phyloP scores from a whole-genome alignment of 1,140 invertebrate genomes.

The Ceratina japonica region DNA sequence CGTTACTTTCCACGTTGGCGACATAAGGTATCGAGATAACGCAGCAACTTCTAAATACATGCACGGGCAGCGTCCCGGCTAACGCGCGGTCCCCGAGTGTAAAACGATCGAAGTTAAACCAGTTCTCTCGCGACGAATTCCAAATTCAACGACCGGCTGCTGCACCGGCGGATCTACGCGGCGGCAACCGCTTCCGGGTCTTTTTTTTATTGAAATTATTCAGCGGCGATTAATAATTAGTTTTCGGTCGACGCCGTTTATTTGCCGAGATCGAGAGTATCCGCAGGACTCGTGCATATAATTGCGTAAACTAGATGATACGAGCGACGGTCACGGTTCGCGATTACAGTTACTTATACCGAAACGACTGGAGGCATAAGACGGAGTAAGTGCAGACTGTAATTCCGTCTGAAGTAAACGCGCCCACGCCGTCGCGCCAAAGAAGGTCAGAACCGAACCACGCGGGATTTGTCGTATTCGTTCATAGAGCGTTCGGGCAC shows the following conservation, averaged over 20 bases:
- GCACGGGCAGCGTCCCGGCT: background rate
- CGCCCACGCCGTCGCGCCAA: constrained; percentile 60
- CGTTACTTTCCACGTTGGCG: constrained; percentile 5
- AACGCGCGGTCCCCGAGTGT: constrained; percentile 7
- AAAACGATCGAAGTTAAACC: constrained; percentile 24
- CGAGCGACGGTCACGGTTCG: constrained; percentile 58
- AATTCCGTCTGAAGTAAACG: constrained; percentile 61
- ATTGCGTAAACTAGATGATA: constrained; percentile 66
- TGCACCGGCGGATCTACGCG: background rate
- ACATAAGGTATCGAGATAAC: constrained; percentile 4
- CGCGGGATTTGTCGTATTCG: constrained; percentile 56
- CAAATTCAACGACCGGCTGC: constrained; percentile 3
- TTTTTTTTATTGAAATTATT: too few species aligned
- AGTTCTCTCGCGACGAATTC: constrained; percentile 29
- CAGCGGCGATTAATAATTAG: too few species aligned
- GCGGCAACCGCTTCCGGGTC: constrained; percentile 47
- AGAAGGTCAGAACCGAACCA: constrained; percentile 58
- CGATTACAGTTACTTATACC: constrained; percentile 60
- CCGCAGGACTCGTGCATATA: constrained; percentile 29
- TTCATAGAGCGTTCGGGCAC: constrained; percentile 42
- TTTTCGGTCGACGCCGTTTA: too few species aligned
- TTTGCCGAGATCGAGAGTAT: background rate
- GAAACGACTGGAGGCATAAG: constrained; percentile 53
- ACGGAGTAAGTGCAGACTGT: constrained; percentile 60
- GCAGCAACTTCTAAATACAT: background rate